Base-by-base conservation (phyloP, 2,888 invertebrate species). In the Buathra laborator region DNA sequence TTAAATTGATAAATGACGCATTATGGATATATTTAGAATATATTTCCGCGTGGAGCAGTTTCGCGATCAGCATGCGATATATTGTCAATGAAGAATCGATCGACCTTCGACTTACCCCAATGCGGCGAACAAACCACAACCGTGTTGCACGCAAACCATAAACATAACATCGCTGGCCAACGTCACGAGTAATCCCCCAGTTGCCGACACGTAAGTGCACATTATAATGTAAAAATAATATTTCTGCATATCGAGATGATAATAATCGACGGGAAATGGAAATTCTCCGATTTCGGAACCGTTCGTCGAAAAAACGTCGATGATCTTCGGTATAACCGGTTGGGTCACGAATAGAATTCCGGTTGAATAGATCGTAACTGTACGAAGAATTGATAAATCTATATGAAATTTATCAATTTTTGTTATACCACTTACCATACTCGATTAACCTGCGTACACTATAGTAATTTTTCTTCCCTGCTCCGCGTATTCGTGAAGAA, bases 201-300 rank as follows among this genome's bases (percentile, higher is more conserved):
- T 48, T 24, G 59, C 14, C 43, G 70, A 64, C 2, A 76, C 12
- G 48, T 80, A 83, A 10, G 48, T 75, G 12, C n/a, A 80, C 9
- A 10, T n/a, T 6, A 83, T 71, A 0, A 83, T 48, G 64, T 79
- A 46, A 66, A 70, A 70, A 71, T 83, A 83, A 43, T 80, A 80
- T 59, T 81, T 76, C 19, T 81, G 81, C 37, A 70, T 29, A 16
- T 84, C 84, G 9, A 84, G 4, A n/a, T 16, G 59, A 32, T 19
- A 14, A 37, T 84, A 81, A 51, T 76, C 66, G 16, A 84, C 76
- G 10, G 81, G 81, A 66, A 81, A 29, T n/a, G 84, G 84, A 71
- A 84, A 84, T 66, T 48, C 66, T 24, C 66, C 76, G n/a, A 71
- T 66, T 24, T 51, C 44, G 37, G 84, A 44, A 3, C 81, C 81